Conservation (phyloP, 2,888 invertebrate species). For the Proisotoma minuta region DNA sequence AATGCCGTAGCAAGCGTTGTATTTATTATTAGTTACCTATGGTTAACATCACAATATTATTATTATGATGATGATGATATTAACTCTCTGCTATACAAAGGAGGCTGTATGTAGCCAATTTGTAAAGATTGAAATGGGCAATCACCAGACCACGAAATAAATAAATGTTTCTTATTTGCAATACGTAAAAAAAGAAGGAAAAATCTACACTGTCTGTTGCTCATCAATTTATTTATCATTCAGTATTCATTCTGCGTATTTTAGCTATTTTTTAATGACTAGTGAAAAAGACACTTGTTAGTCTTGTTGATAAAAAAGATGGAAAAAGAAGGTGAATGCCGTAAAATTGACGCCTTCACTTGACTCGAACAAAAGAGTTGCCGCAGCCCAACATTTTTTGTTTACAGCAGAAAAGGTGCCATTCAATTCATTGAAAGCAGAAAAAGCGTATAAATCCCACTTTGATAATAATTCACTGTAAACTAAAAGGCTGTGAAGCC, state of each 20-base stretch:
- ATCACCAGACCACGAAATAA: conserved; percentile 47
- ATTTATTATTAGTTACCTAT: conserved; percentile 6
- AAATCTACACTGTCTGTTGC: too few relatives aligned
- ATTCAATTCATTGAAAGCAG: too few relatives aligned
- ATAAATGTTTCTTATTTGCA: conserved; percentile 47
- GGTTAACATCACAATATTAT: neutral
- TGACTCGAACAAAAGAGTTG: conserved; percentile 32
- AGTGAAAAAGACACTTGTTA: too few relatives aligned
- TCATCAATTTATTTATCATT: too few relatives aligned
- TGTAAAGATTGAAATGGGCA: conserved; percentile 47
- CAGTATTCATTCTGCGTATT: neutral
- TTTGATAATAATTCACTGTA: too few relatives aligned
- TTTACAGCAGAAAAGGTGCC: too few relatives aligned
- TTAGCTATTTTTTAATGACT: neutral
- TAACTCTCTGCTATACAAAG: conserved; percentile 18
- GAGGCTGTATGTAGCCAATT: conserved; percentile 35
- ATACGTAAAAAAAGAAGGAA: conserved; percentile 38
- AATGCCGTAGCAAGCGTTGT: neutral
- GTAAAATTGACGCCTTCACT: conserved; percentile 42
- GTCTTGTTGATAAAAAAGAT: neutral
- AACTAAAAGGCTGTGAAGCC: too few relatives aligned
- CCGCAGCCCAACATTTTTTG: too few relatives aligned
- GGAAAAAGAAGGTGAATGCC: conserved; percentile 34
- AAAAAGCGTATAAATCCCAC: too few relatives aligned
- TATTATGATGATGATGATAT: too few relatives aligned